These are phyloP conservation scores for Dynastes hyllus DNA, from an alignment of 2,888 invertebrate genomes.

Conservation along the genomic window DNA sequence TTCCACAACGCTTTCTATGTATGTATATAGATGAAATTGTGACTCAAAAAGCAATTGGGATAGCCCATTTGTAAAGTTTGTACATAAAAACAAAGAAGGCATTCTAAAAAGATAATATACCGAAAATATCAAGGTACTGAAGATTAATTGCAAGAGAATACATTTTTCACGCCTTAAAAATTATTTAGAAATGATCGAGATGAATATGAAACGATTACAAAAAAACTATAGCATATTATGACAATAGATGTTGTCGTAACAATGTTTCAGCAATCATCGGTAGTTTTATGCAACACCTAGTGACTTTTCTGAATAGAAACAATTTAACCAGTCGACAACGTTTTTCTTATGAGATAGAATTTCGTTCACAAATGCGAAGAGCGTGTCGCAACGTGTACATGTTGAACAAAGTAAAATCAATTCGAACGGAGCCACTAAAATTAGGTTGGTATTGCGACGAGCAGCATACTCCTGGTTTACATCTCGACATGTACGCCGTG, in stretches of 20 bases:
- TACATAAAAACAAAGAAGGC: too few species aligned
- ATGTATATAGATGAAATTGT: too few species aligned
- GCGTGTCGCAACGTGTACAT: conserved; percentile 44
- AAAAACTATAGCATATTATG: not conserved
- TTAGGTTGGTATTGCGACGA: conserved; percentile 46
- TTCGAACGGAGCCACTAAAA: conserved; percentile 48
- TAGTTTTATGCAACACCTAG: conserved; percentile 22
- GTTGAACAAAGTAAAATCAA: conserved; percentile 45
- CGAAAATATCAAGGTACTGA: too few species aligned
- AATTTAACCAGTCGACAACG: conserved; percentile 1
- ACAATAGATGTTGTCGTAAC: not conserved
- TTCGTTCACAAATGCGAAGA: conserved; percentile 27
- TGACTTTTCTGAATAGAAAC: conserved; percentile 21
- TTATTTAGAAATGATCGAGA: not conserved
- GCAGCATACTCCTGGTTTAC: conserved; percentile 34
- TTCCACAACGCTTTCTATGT: too few species aligned
- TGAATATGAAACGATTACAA: not conserved
- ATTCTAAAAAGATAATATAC: too few species aligned
- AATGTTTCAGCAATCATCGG: conserved; percentile 3
- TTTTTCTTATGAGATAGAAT: conserved; percentile 20
- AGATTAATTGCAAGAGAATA: too few species aligned
- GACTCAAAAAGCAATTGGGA: too few species aligned
- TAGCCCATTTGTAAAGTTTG: too few species aligned
- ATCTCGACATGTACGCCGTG: conserved; percentile 37
- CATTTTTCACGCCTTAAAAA: not conserved